Evolutionary conservation across 2,888 invertebrate species (phyloP), one percentile per base, ranked within the genome.

Genomic region (Elysia crispata): DNA sequence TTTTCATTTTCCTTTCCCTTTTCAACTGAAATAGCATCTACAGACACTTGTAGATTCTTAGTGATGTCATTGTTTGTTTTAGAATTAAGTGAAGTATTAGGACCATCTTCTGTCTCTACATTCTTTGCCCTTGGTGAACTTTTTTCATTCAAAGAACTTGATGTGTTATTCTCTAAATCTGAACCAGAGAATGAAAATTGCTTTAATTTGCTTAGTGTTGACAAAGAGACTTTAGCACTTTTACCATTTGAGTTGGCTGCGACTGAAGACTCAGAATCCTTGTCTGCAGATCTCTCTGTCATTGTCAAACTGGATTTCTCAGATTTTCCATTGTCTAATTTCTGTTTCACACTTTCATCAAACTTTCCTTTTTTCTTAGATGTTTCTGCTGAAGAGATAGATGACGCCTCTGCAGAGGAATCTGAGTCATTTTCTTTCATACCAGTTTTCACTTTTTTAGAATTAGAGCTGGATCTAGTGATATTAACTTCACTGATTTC

Each of bases 181-280:
- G 67, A 74, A 13, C 50, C 49, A 5, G 67, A 28, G 62, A 82
- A 84, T 20, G 81, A 81, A 80, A 84, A 84, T 50, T 81, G 74
- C 28, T 76, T 81, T 28, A 84, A 72, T 67, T 80, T 83, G 23
- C 66, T 76, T 49, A 82, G n/a, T 33, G 83, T 80, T 60, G 67
- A 72, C 0, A 11, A 8, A 25, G 81, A 77, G 6, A 83, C 57
- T 74, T 33, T 18, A 25, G 0, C 54, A 15, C 23, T 23, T 60
- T 23, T 60, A 20, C 33, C 54, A 60, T 23, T 50, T 25, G 31
- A 18, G 41, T 41, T 41, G 41, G 3, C 41, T 41, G 41, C 41
- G 5, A n/a, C 41, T 41, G 41, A 41, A 3, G 11, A 41, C 41
- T 41, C 41, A 41, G n/a, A 15, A 15, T 60, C 23, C 15, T 60